These are phyloP conservation scores for Arrhamphus sclerolepis DNA, from an alignment of 2,797 vertebrate species.

Conservation along the genomic window DNA sequence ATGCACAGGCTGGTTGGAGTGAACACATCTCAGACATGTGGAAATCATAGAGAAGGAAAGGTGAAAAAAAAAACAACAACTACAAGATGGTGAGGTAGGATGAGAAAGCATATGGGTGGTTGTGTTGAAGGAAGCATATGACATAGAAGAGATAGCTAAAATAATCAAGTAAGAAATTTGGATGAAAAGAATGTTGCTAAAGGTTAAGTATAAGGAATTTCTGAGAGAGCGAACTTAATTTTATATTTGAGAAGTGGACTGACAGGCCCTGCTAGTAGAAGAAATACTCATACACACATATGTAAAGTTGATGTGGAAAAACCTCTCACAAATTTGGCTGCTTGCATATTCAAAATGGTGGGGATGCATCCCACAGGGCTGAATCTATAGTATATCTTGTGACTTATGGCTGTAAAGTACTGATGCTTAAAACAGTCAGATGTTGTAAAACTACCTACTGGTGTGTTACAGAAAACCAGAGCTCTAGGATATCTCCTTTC, in stretches of 20 bases:
- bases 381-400: conserved; percentile 8
- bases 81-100: conserved; percentile 4
- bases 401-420: conserved; percentile 15
- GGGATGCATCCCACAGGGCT: too few species aligned
- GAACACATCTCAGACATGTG: conserved; percentile 40
- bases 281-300: not conserved
- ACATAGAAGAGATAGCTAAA: conserved; percentile 7
- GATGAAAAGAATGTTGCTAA: not conserved
- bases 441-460: conserved; percentile 35
- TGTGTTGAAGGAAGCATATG: conserved; percentile 4
- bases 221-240: not conserved
- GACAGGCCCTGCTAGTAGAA: not conserved
- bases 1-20: conserved; percentile 45
- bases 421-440: conserved; percentile 42
- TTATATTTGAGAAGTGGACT: not conserved
- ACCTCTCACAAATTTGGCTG: not conserved
- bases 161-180: not conserved
- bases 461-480: conserved; percentile 33
- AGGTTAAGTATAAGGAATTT: not conserved
- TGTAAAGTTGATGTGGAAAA: conserved; percentile 1
- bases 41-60: conserved; percentile 23
- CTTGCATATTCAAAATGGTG: too few species aligned
- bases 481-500: conserved; percentile 35
- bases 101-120: conserved; percentile 7
- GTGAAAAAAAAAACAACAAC: too few species aligned